Base-by-base conservation (phyloP, 2,797 vertebrate genomes). In the Acipenser ruthenus region DNA sequence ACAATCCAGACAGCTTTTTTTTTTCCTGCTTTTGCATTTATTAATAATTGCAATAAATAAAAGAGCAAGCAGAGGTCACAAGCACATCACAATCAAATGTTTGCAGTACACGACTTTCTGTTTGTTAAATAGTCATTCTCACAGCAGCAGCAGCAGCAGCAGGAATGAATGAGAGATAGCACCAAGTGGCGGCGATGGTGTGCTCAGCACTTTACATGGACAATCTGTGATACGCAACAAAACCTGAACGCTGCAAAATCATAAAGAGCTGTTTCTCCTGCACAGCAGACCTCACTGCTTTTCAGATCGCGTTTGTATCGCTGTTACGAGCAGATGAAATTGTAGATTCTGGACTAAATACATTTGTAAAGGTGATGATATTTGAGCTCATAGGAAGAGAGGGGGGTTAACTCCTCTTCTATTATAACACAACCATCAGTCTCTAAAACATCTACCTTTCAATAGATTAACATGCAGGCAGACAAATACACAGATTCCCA, bases 21-120 rank as follows among this genome's bases (percentile, higher is more conserved):
- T 82, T 85, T 6, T 86, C 88, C 86, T 82, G 81, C 83, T 90
- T 93, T 85, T 90, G 86, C 84, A 89, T 98, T 98, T 98, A 96
- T 98, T 97, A 84, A 85, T 89, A 85, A 87, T 86, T 86, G 88
- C 85, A 90, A 89, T 91, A 90, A 89, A 88, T 91, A 90, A 37
- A 37, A 84, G 83, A 93, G 92, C 93, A 95, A 94, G 93, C 93
- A 94, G 88, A 93, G 90, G 92, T 85, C 89, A 95, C 91, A 94
- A 93, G 85, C 90, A 96, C 92, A 79, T 95, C 92, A 95, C 93
- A 94, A 90, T 91, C 85, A 88, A 66, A 88, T 78, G 76, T 82
- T 89, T 85, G 86, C 85, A 85, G 90, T 81, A 93, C 91, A 94
- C 83, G 83, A 89, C 87, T 78, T 77, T 77, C 81, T 18, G 15